Evolutionary conservation across 2,797 vertebrate species (phyloP).

Genomic region (Pseudotriccus pelzelni): DNA sequence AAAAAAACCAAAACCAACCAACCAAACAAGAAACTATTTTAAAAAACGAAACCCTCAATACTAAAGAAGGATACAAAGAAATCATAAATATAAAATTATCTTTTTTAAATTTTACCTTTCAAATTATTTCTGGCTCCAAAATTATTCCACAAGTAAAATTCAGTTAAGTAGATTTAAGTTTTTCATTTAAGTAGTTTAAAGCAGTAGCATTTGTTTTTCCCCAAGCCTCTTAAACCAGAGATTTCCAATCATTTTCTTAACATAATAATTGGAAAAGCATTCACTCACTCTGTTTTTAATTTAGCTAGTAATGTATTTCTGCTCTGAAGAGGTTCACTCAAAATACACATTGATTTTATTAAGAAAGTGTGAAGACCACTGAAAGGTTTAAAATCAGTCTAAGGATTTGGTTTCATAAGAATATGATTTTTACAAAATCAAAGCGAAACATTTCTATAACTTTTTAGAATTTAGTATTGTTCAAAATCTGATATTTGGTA

Average conservation of each 20-base stretch:
- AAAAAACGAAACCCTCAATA: rapidly evolving
- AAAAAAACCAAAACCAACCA: rapidly evolving
- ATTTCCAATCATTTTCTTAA: not conserved
- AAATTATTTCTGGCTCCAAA: not conserved
- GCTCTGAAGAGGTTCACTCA: not conserved
- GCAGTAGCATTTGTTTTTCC: rapidly evolving
- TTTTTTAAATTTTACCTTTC: not conserved
- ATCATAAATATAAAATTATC: not conserved
- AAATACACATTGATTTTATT: not conserved
- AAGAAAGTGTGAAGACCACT: not conserved
- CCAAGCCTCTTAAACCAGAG: not conserved
- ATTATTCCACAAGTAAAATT: not conserved
- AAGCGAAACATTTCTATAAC: not conserved
- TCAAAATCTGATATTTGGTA: not conserved
- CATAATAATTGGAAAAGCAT: not conserved
- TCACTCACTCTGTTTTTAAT: not conserved
- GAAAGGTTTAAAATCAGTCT: not conserved
- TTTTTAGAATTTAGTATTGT: not conserved
- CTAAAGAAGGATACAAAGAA: not conserved
- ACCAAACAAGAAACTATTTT: not conserved
- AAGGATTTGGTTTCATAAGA: not conserved
- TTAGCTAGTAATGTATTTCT: not conserved
- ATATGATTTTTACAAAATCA: not conserved
- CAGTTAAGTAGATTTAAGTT: not conserved
- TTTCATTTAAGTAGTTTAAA: not conserved